Percentiles rank a stretch among this genome's conserved stretches.
Evolutionary conservation across 2,113 vertebrate species (phyloP).

Genomic region (Anguilla rostrata): DNA sequence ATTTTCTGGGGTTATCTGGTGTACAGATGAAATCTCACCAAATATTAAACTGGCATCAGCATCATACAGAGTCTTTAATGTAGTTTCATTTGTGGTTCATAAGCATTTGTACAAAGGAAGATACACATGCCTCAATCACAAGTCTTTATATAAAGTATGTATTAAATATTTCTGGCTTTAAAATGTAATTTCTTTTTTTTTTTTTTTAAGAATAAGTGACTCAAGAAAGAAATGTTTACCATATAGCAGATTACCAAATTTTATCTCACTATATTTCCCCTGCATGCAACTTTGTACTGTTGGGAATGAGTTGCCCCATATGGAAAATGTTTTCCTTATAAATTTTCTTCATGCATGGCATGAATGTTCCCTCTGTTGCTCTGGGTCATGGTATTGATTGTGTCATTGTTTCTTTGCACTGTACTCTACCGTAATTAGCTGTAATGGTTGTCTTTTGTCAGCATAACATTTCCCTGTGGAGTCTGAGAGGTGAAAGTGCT

Average conservation of each 20-base stretch:
- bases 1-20: no score
- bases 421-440: constrained; percentile 7
- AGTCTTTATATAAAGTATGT: no score
- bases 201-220: no score
- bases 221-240: neutral
- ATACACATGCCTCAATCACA: no score
- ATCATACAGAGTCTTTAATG: no score
- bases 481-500: constrained; percentile 9
- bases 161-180: no score
- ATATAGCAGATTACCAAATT: neutral
- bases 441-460: neutral
- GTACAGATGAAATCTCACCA: no score
- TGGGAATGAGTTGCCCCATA: neutral
- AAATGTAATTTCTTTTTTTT: no score
- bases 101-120: no score
- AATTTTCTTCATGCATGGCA: neutral
- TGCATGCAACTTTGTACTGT: neutral
- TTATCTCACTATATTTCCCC: neutral
- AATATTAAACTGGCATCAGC: no score
- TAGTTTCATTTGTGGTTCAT: no score
- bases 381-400: constrained; percentile 13
- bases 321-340: neutral
- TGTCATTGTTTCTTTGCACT: constrained; percentile 15
- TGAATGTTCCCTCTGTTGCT: neutral
- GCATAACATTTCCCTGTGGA: neutral